Conservation (phyloP, 2,888 invertebrate genomes). For the Pseudococcus longispinus region DNA sequence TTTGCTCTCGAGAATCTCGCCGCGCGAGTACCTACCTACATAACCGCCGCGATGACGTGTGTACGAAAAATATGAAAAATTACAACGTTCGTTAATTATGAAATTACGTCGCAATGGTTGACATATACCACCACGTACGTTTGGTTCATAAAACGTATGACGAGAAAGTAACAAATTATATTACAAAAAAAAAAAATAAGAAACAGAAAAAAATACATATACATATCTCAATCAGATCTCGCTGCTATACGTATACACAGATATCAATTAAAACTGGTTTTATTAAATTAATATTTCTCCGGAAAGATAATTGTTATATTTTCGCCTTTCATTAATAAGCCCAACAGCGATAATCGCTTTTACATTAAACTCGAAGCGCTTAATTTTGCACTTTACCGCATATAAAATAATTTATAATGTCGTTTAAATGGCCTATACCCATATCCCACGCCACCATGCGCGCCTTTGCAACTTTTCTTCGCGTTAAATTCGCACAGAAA, state of each 20-base stretch:
- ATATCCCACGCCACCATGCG: not conserved
- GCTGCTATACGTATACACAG: not conserved
- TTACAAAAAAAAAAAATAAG: not conserved
- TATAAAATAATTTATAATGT: slow-evolving; percentile 15
- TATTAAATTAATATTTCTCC: slow-evolving; percentile 28
- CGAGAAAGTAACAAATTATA: slow-evolving; percentile 26
- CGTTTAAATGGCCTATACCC: slow-evolving; percentile 15
- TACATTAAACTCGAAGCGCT: slow-evolving; percentile 31
- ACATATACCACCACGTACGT: not conserved
- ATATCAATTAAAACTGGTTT: slow-evolving; percentile 31
- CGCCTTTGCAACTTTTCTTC: slow-evolving; percentile 22
- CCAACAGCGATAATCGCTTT: slow-evolving; percentile 14
- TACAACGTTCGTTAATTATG: slow-evolving; percentile 15
- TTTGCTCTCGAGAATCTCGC: not conserved
- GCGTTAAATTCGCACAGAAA: slow-evolving; percentile 14
- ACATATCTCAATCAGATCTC: not conserved
- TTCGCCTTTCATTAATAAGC: slow-evolving; percentile 25
- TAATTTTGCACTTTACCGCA: slow-evolving; percentile 20
- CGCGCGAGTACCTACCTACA: not conserved
- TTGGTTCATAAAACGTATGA: not conserved
- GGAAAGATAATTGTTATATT: slow-evolving; percentile 31
- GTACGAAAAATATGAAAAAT: slow-evolving; percentile 13
- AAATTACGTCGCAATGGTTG: not conserved
- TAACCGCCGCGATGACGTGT: slow-evolving; percentile 12
- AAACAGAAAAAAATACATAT: not conserved